Base-by-base conservation (phyloP, 1,140 invertebrate genomes). In the Drosophila teissieri region DNA sequence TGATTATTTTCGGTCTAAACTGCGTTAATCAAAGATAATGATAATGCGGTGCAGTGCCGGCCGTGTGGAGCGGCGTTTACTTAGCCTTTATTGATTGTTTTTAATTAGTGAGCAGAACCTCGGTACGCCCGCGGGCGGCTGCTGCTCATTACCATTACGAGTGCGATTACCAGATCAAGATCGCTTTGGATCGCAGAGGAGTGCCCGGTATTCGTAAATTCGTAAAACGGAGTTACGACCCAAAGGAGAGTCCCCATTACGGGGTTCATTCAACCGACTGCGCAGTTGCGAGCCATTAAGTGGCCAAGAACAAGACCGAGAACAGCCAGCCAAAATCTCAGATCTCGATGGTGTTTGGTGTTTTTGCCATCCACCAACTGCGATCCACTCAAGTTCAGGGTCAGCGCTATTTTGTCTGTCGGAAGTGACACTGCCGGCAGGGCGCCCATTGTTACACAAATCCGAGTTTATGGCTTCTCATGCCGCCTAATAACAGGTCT, bases 1-100 rank as follows among this genome's bases (percentile, higher is more conserved):
- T 86, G 78, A 86, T 86, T 86, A 88, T 83, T 88, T 88, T 82
- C 46, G 65, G 70, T 63, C 83, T 88, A 88, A 86, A 88, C 83
- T 86, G 84, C 75, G 83, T 88, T 86, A 86, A 86, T 86, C 83
- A 79, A 74, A 57, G 78, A 52, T 86, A 86, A 86, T 86, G 79
- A 76, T 88, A 79, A 83, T 83, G 83, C 68, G 62, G 67, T 78
- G 78, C 52, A 68, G 57, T 77, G 65, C 64, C 17, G 44, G 39
- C 8, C 64, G 53, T 40, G 56, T 73, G 62, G 49, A 60, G 44
- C 39, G 73, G 37, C 61, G 37, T 44, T 60, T 56, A 56, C 42
- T 58, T 67, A 39, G 51, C n/a, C 63, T 63, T 86, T 88, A 86
- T 88, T 86, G 83, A 86, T 86, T 86, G 83, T 86, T 86, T 86